Conservation (phyloP, 2,797 vertebrate species). For the Hippocampus kuda region DNA sequence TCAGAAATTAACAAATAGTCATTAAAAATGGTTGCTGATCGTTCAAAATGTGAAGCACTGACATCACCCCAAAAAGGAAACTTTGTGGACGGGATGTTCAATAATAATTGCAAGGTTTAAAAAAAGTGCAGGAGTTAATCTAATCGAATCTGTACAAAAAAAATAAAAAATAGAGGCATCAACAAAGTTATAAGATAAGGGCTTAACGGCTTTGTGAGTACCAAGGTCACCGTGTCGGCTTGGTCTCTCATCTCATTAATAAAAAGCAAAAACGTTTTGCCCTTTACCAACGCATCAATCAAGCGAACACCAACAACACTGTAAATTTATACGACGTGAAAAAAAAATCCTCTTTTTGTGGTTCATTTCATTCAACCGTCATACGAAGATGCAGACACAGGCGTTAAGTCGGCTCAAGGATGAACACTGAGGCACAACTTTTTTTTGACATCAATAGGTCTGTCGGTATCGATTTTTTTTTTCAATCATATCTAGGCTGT, state of each 20-base stretch:
- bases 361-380: slow-evolving; percentile 1
- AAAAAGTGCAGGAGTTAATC: neutral
- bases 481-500: neutral
- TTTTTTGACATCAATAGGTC: neutral
- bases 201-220: neutral
- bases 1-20: too few relatives aligned
- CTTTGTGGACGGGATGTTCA: neutral
- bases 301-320: neutral
- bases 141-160: neutral
- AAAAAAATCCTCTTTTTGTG: neutral
- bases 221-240: neutral
- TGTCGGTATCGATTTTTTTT: neutral
- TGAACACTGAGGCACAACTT: slow-evolving; percentile 3
- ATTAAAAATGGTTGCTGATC: too few relatives aligned
- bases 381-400: slow-evolving; percentile 5
- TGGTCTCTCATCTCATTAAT: neutral
- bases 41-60: too few relatives aligned
- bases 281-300: neutral
- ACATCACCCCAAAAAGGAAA: neutral
- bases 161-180: neutral
- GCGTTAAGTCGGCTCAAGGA: neutral
- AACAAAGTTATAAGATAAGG: neutral
- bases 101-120: neutral
- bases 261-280: neutral
- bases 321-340: neutral